phyloP scores from a whole-genome alignment of 1,140 invertebrate species.

The Drosophila insularis region DNA sequence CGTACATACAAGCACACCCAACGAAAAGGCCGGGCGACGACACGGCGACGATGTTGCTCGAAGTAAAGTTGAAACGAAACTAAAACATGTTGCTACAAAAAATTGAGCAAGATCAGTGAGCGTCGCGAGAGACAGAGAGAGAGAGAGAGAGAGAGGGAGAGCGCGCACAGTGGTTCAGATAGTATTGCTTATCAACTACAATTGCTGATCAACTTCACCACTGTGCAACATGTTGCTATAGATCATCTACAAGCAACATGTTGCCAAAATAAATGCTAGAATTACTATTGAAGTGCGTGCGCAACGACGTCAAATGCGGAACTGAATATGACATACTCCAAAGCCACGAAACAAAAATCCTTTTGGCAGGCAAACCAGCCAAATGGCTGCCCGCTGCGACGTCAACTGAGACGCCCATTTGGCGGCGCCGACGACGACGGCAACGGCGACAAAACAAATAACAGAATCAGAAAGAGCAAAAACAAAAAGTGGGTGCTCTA shows the following conservation, averaged over 20 bases:
- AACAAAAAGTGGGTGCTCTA: conserved; percentile 38
- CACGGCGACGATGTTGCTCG: conserved; percentile 13
- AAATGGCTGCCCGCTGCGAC: conserved; percentile 36
- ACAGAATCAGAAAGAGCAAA: conserved; percentile 60
- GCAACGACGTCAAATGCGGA: conserved; percentile 61
- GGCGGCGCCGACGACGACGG: conserved; percentile 26
- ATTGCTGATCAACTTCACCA: not conserved
- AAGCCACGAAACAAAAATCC: conserved; percentile 41
- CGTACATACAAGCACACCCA: conserved; percentile 19
- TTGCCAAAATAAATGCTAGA: conserved; percentile 10
- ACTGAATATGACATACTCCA: conserved; percentile 71
- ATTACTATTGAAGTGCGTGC: conserved; percentile 45
- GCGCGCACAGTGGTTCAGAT: not conserved
- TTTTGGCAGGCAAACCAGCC: conserved; percentile 53
- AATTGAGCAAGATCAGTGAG: conserved; percentile 51
- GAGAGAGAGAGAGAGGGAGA: conserved; percentile 16
- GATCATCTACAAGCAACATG: conserved; percentile 25
- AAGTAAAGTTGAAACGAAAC: conserved; percentile 17
- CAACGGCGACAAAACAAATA: conserved; percentile 75
- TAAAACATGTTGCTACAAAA: conserved; percentile 23
- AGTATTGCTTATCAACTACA: not conserved
- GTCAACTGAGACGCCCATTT: conserved; percentile 38
- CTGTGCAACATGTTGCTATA: not conserved
- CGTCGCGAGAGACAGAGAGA: not conserved
- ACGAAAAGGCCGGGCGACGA: conserved; percentile 12